phyloP scores from a whole-genome alignment of 2,888 invertebrate genomes.

The Rosalia funebris region DNA sequence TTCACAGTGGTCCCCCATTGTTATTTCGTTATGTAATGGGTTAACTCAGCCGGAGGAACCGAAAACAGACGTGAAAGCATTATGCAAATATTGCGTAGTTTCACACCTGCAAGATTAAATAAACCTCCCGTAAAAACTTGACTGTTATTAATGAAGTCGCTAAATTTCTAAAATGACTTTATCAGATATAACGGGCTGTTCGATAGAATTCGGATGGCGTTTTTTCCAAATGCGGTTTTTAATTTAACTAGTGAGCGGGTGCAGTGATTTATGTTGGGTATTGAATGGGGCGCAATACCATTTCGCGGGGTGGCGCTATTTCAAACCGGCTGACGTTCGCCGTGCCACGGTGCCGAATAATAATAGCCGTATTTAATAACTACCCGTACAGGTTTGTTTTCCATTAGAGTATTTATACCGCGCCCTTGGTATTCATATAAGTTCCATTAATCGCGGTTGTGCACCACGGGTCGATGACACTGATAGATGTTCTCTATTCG shows the following conservation, averaged over 20 bases:
- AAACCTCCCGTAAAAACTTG: conserved; percentile 46
- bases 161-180: conserved; percentile 58
- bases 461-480: conserved; percentile 55
- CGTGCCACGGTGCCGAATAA: conserved; percentile 44
- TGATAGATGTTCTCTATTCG: conserved; percentile 57
- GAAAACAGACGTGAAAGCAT: conserved; percentile 49
- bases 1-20: too few species aligned
- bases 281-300: conserved; percentile 50
- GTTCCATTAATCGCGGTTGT: conserved; percentile 60
- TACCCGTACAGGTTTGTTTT: conserved; percentile 55
- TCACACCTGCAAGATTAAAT: conserved; percentile 53
- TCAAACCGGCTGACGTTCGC: conserved; percentile 46
- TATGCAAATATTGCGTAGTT: conserved; percentile 50
- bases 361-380: conserved; percentile 52
- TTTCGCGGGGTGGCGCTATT: conserved; percentile 37
- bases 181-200: conserved; percentile 40
- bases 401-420: conserved; percentile 58
- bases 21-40: too few species aligned
- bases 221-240: conserved; percentile 55
- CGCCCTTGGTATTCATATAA: conserved; percentile 59
- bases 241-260: conserved; percentile 54
- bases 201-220: conserved; percentile 36
- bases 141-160: conserved; percentile 59
- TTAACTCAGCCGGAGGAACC: too few species aligned
- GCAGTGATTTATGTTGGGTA: conserved; percentile 55